A percentile compares a stretch with the other conserved stretches of the same genome.
Conservation (phyloP, 2,888 invertebrate species). For the Crepidodera aurea region DNA sequence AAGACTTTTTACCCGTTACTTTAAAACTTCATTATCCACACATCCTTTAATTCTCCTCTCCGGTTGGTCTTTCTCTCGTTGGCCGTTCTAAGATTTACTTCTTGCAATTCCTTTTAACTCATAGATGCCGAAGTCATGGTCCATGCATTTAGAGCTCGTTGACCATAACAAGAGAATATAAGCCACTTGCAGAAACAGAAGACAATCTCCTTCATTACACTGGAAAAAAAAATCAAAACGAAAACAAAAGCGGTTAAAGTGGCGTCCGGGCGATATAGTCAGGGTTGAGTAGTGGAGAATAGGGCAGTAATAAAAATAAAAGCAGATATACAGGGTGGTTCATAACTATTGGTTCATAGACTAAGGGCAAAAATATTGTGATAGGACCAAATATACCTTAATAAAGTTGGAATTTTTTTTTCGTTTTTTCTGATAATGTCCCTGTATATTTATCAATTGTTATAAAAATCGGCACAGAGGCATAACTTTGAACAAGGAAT, state of each 20-base stretch:
- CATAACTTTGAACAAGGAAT: no score
- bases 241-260: neutral
- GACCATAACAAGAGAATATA: constrained; percentile 41
- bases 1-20: neutral
- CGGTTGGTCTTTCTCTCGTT: constrained; percentile 5
- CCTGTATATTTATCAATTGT: no score
- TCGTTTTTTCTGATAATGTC: no score
- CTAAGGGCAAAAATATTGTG: no score
- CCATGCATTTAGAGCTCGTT: constrained; percentile 38
- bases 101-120: constrained; percentile 32
- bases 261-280: no score
- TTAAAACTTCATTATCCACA: neutral
- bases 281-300: no score
- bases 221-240: constrained; percentile 5
- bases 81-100: constrained; percentile 15
- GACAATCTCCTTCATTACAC: constrained; percentile 28
- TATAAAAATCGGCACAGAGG: no score
- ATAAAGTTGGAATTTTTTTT: no score
- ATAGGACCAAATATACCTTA: no score
- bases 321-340: no score
- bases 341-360: no score
- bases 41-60: constrained; percentile 19
- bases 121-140: constrained; percentile 41
- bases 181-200: constrained; percentile 36
- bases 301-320: no score